phyloP scores from a whole-genome alignment of 2,113 vertebrate genomes.

The Macrotus californicus region DNA sequence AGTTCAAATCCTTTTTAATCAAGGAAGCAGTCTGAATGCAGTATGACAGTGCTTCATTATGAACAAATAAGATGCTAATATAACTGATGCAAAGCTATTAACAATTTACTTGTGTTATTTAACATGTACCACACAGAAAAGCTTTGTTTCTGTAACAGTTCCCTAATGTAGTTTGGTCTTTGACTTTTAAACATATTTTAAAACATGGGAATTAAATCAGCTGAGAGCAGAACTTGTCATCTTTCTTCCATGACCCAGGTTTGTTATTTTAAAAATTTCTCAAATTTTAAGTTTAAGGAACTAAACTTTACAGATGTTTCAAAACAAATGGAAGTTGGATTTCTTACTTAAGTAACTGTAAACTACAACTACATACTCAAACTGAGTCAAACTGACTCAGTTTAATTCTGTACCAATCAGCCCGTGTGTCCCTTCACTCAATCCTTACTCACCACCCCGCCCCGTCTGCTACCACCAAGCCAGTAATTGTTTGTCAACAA shows the following conservation, averaged over 20 bases:
- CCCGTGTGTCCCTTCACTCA: not conserved
- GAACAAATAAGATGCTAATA: conserved; percentile 14
- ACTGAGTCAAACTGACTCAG: not conserved
- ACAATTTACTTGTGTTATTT: not conserved
- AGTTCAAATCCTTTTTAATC: conserved; percentile 3
- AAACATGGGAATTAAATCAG: conserved; percentile 24
- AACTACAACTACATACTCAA: not conserved
- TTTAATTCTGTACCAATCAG: not conserved
- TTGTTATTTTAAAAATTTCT: conserved; percentile 8
- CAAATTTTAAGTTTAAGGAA: not conserved
- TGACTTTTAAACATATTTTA: conserved; percentile 41
- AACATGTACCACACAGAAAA: not conserved
- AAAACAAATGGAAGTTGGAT: not conserved
- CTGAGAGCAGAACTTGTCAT: not conserved
- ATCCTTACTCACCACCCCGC: not conserved
- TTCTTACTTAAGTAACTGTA: not conserved
- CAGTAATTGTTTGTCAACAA: not conserved
- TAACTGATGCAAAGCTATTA: not conserved
- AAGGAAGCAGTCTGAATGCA: not conserved
- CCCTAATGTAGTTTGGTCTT: not conserved
- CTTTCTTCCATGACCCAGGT: not conserved
- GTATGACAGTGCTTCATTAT: not conserved
- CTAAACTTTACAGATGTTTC: conserved; percentile 20
- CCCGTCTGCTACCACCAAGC: not conserved
- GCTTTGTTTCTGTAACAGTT: not conserved